Base-by-base conservation (phyloP, 64 coral and sea anemone genomes). In the Dendronephthya gigantea region DNA sequence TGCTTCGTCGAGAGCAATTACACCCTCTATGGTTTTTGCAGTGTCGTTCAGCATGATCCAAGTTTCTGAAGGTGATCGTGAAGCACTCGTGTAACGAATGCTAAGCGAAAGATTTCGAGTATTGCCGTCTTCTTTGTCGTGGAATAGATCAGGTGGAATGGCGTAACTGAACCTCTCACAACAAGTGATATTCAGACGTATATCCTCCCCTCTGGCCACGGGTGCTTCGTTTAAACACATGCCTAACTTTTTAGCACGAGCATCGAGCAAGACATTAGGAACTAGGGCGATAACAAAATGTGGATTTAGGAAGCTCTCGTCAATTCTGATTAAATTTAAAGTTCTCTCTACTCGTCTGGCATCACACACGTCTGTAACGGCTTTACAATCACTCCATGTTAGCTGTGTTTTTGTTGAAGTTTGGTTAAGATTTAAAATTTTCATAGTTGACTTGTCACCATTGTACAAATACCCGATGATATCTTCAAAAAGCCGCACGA, bases 101-200 rank as follows among this genome's bases (percentile, higher is more conserved):
- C 49, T 68, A 30, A 89, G 83, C 23, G 56, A 48, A 5, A 89
- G 23, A 9, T 40, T 68, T 17, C 58, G 83, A 2, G 88, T 89
- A 65, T 89, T 83, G 48, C 88, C 88, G 69, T 47, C 83, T 68
- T 89, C 88, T 49, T 84, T 84, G 17, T 89, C 88, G 14, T 83
- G 49, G 51, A 89, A 89, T 31, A 89, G 82, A 6, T 65, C 83
- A 35, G 36, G 58, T 12, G 88, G 88, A 72, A 89, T 7, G 9
- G 36, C 1, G 47, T 0, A 49, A 11, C 47, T 41, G 8, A 89
- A 31, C 27, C 66, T 39, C 45, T 41, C 69, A 83, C 88, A 89
- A 75, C 62, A 89, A 6, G 88, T 84, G 49, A 47, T 83, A 84
- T 89, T 89, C 29, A 84, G 36, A 9, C 23, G 10, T 33, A 40